These are phyloP conservation scores for Papilio polytes DNA, from an alignment of 1,140 invertebrate genomes.

Conservation along the genomic window DNA sequence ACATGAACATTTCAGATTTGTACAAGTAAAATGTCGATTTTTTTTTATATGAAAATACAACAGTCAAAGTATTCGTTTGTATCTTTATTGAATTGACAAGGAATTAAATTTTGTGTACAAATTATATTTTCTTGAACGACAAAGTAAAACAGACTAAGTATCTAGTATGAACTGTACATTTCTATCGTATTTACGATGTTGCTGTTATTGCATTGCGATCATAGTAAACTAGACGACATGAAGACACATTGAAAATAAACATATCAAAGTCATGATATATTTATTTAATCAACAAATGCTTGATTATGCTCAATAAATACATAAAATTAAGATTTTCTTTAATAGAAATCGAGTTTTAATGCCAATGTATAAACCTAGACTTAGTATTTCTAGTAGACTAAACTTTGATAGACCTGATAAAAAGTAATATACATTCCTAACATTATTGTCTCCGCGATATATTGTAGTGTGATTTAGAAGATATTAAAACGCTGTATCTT, in stretches of 20 bases:
- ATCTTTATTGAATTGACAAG: not conserved
- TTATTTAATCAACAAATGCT: slow-evolving; percentile 10
- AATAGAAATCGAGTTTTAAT: too few species aligned
- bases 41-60: not conserved
- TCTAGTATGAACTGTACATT: slow-evolving; percentile 55
- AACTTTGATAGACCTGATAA: too few species aligned
- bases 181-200: slow-evolving; percentile 50
- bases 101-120: not conserved
- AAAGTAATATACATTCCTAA: too few species aligned
- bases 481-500: slow-evolving; percentile 28
- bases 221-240: not conserved
- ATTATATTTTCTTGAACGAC: not conserved
- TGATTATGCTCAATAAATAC: not conserved
- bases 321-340: not conserved
- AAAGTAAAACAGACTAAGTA: slow-evolving; percentile 52
- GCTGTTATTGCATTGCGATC: not conserved
- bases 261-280: not conserved
- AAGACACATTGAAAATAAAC: not conserved
- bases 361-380: too few species aligned
- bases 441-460: not conserved
- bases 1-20: not conserved
- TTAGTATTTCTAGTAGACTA: too few species aligned
- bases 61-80: not conserved
- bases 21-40: not conserved
- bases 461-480: not conserved